A percentile compares a stretch with the other conserved stretches of the same genome.
Evolutionary conservation across 1,140 invertebrate genomes (phyloP).

Genomic region (Lerema accius): DNA sequence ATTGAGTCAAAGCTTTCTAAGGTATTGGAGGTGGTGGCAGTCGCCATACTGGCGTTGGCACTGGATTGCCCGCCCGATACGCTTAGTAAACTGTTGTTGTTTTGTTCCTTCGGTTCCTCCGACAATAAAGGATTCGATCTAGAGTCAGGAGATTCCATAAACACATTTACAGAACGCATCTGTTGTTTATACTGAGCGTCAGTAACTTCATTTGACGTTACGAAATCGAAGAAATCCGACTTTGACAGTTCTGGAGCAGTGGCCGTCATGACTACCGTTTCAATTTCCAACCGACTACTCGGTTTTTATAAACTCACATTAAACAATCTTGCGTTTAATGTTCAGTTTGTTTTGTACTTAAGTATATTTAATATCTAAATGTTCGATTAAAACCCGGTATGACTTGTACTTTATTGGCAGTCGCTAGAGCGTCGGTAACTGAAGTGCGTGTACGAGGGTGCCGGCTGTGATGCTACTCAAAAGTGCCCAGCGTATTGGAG

Average conservation of each 20-base stretch:
- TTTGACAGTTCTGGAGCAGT: slow-evolving; percentile 89
- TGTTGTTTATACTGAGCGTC: slow-evolving; percentile 85
- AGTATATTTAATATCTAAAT: slow-evolving; percentile 75
- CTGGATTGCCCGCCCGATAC: slow-evolving; percentile 67
- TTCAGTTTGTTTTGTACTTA: slow-evolving; percentile 70
- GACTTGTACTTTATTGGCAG: slow-evolving; percentile 82
- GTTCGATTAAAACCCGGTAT: slow-evolving; percentile 74
- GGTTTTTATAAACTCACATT: slow-evolving; percentile 54
- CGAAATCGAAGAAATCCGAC: slow-evolving; percentile 94
- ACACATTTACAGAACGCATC: slow-evolving; percentile 85
- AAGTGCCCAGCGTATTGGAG: slow-evolving; percentile 54
- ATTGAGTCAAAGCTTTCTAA: slow-evolving; percentile 85
- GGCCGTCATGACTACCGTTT: slow-evolving; percentile 90
- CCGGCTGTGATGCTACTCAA: slow-evolving; percentile 61
- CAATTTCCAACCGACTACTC: slow-evolving; percentile 61
- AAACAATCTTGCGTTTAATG: slow-evolving; percentile 47
- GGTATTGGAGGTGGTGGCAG: slow-evolving; percentile 72
- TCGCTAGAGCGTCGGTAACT: slow-evolving; percentile 79
- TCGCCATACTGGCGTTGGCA: slow-evolving; percentile 65
- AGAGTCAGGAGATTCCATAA: slow-evolving; percentile 82
- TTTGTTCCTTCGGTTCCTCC: slow-evolving; percentile 85
- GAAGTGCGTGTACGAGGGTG: slow-evolving; percentile 49
- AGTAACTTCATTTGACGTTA: slow-evolving; percentile 88
- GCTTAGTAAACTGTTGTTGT: slow-evolving; percentile 86
- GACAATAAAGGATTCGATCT: slow-evolving; percentile 79